Conservation (phyloP, 2,113 vertebrate species). For the Strix uralensis region DNA sequence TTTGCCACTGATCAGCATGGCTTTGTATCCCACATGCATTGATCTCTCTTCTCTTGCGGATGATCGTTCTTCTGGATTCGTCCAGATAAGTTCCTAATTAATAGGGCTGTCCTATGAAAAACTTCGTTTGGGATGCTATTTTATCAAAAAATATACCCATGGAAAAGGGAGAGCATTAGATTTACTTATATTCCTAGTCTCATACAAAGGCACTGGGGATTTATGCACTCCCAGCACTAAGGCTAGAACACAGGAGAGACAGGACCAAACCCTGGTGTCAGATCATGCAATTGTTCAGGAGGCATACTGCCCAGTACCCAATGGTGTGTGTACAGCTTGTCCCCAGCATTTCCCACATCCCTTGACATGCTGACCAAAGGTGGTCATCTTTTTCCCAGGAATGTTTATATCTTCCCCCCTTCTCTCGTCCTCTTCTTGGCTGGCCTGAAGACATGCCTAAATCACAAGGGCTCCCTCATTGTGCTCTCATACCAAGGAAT, state of each 20-base stretch:
- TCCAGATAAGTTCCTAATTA: background rate
- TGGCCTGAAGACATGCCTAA: background rate
- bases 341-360: background rate
- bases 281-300: background rate
- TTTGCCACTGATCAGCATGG: background rate
- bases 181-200: background rate
- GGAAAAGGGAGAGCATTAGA: background rate
- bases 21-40: background rate
- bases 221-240: background rate
- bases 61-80: background rate
- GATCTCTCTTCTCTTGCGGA: background rate
- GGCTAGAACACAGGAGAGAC: background rate
- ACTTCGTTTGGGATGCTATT: background rate
- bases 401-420: background rate
- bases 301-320: rapidly evolving
- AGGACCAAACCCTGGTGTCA: background rate
- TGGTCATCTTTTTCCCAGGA: background rate
- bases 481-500: background rate
- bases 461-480: background rate
- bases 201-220: background rate
- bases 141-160: background rate
- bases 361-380: background rate
- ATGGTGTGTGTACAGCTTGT: background rate
- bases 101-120: background rate
- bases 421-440: background rate